phyloP scores from a whole-genome alignment of 1,140 invertebrate species.

The Tribolium castaneum region DNA sequence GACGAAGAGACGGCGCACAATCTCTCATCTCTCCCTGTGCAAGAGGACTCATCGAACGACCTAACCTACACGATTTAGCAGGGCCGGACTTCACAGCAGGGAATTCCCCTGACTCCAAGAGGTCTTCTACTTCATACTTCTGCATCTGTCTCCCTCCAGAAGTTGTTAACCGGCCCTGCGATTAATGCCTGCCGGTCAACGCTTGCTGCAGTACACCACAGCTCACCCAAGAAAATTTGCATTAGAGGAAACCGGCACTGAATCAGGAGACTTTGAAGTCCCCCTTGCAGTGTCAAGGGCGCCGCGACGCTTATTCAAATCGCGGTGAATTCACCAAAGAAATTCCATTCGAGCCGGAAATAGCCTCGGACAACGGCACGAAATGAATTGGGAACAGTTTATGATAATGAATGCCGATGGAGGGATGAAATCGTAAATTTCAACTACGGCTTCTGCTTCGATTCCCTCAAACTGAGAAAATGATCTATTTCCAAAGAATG shows the following conservation, averaged over 20 bases:
- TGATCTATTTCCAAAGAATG: background rate
- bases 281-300: background rate
- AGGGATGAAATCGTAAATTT: background rate
- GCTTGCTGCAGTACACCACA: background rate
- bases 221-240: background rate
- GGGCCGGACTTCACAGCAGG: too few species aligned
- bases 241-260: background rate
- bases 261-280: background rate
- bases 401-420: background rate
- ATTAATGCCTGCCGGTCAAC: background rate
- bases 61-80: background rate
- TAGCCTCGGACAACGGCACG: background rate
- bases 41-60: conserved; percentile 15
- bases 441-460: background rate
- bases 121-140: too few species aligned
- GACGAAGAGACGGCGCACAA: conserved; percentile 51
- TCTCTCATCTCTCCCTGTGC: conserved; percentile 42
- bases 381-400: background rate
- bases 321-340: background rate
- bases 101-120: too few species aligned
- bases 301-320: background rate
- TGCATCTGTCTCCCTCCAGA: too few species aligned
- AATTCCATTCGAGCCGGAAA: background rate
- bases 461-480: background rate
- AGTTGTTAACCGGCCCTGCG: too few species aligned